Percentiles rank a stretch among this genome's conserved stretches.
Conservation (phyloP, 1,140 invertebrate species). For the Bombus ignitus region DNA sequence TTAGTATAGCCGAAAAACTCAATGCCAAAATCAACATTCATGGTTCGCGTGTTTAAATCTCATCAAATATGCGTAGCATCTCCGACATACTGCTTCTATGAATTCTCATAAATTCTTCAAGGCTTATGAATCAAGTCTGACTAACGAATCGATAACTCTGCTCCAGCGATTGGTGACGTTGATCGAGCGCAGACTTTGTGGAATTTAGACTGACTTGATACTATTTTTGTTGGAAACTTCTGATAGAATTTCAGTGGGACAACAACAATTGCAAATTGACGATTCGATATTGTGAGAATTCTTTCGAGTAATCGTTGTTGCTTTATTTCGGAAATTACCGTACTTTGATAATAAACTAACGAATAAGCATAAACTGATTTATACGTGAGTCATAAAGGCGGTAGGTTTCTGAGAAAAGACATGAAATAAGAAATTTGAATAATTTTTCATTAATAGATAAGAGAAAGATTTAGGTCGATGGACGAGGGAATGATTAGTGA, state of each 20-base stretch:
- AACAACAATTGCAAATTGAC: neutral
- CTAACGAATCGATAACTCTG: neutral
- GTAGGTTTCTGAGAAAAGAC: no score
- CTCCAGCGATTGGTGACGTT: no score
- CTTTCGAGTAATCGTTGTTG: no score
- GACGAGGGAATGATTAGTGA: neutral
- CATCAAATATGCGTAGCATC: slow-evolving; percentile 6
- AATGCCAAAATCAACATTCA: neutral
- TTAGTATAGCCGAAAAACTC: slow-evolving; percentile 12
- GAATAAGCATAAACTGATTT: no score
- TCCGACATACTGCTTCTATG: neutral
- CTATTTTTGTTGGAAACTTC: neutral
- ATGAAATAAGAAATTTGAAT: no score
- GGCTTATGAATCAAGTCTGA: neutral
- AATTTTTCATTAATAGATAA: neutral
- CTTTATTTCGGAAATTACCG: no score
- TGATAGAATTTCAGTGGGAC: neutral
- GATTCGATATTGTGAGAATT: neutral
- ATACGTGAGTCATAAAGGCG: no score
- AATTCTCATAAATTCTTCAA: neutral
- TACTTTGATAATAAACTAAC: no score
- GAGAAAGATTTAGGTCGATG: neutral
- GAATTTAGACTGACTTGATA: neutral
- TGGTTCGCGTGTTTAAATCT: neutral
- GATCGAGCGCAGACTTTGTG: no score